A percentile compares a stretch with the other conserved stretches of the same genome.
phyloP scores from a whole-genome alignment of 2,888 invertebrate genomes.

The Yponomeuta cagnagella region DNA sequence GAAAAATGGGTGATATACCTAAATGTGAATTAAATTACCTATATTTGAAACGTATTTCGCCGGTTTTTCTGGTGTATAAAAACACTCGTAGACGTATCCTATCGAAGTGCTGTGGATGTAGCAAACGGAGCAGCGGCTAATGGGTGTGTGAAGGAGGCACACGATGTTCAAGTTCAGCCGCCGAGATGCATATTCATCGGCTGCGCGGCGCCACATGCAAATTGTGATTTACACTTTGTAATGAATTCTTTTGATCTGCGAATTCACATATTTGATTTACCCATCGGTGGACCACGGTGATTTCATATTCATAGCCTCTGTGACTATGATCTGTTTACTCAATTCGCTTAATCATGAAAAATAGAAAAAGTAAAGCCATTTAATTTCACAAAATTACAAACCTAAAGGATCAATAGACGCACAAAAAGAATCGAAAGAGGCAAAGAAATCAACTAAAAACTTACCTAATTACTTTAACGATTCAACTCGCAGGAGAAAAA shows the following conservation, averaged over 20 bases:
- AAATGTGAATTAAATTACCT: too few relatives aligned
- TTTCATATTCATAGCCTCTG: constrained; percentile 72
- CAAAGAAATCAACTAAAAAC: constrained; percentile 63
- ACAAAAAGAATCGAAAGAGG: constrained; percentile 9
- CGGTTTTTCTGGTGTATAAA: too few relatives aligned
- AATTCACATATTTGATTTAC: constrained; percentile 75
- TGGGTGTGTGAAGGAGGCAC: constrained; percentile 46
- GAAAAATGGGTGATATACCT: too few relatives aligned
- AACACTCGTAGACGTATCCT: too few relatives aligned
- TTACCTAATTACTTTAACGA: constrained; percentile 71
- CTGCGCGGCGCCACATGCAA: constrained; percentile 68
- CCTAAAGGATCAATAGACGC: constrained; percentile 9
- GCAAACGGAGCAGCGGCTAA: not conserved
- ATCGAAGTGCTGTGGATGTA: not conserved
- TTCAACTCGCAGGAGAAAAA: constrained; percentile 53
- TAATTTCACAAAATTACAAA: not conserved
- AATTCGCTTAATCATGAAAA: constrained; percentile 35
- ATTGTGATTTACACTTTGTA: constrained; percentile 75
- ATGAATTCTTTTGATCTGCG: constrained; percentile 76
- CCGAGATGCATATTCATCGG: constrained; percentile 71
- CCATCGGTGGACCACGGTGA: constrained; percentile 59
- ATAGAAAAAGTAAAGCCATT: not conserved
- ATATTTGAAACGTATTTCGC: too few relatives aligned
- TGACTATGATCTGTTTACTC: constrained; percentile 41
- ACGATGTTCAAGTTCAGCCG: constrained; percentile 60